Evolutionary conservation across 35 echinoderm and acorn worm genomes (phyloP).

Genomic region (Strongylocentrotus purpuratus): DNA sequence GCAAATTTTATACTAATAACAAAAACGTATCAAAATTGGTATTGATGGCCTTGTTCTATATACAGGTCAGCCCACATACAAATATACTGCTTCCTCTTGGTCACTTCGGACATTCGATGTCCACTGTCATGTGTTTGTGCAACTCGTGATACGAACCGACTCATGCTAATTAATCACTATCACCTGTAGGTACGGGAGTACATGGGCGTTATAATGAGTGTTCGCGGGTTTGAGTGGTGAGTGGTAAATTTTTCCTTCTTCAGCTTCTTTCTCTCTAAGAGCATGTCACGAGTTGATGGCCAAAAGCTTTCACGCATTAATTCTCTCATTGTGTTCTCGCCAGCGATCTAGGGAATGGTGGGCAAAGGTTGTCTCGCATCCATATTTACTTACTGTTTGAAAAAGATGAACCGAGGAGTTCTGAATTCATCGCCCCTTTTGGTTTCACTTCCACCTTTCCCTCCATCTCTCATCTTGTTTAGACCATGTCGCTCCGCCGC

Average conservation of each 20-base stretch:
- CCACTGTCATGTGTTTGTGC: not conserved
- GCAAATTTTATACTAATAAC: too few relatives aligned
- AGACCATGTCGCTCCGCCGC: not conserved
- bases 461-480: not conserved
- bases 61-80: too few relatives aligned
- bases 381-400: not conserved
- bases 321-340: not conserved
- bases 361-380: not conserved
- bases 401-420: not conserved
- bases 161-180: not conserved
- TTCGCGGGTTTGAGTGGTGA: not conserved
- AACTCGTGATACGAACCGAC: not conserved
- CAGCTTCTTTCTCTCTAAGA: not conserved
- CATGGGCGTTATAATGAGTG: not conserved
- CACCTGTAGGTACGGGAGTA: not conserved
- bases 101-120: not conserved
- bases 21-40: too few relatives aligned
- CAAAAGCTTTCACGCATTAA: not conserved
- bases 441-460: not conserved
- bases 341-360: not conserved
- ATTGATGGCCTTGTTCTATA: too few relatives aligned
- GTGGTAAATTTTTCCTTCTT: not conserved
- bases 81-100: not conserved
- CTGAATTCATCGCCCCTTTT: not conserved
- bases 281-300: not conserved